These are phyloP conservation scores for Pedicia rivosa DNA, from an alignment of 2,888 invertebrate species.

Conservation along the genomic window DNA sequence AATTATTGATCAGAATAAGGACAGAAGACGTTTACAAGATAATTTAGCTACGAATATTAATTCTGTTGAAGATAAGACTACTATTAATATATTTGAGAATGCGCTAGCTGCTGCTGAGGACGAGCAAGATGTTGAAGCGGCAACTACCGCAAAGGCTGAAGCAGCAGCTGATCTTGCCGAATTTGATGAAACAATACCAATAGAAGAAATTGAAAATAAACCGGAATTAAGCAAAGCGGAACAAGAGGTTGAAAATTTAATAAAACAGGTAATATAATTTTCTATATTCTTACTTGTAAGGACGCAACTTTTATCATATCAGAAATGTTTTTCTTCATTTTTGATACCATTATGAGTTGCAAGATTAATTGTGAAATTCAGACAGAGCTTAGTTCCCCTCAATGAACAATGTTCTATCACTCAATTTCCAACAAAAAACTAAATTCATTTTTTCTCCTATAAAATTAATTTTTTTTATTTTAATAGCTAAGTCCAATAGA, in stretches of 20 bases:
- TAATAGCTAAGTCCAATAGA: slow-evolving; percentile 82
- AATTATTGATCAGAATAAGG: slow-evolving; percentile 34
- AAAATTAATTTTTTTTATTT: slow-evolving; percentile 5
- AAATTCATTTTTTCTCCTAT: too few relatives aligned
- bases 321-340: slow-evolving; percentile 4
- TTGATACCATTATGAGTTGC: too few relatives aligned
- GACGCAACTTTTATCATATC: too few relatives aligned
- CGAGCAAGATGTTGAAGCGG: slow-evolving; percentile 86
- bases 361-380: too few relatives aligned
- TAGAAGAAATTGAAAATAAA: slow-evolving; percentile 45
- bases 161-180: slow-evolving; percentile 80
- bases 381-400: too few relatives aligned
- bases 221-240: slow-evolving; percentile 55
- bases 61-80: slow-evolving; percentile 37
- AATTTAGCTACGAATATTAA: slow-evolving; percentile 9
- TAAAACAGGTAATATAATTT: slow-evolving; percentile 53
- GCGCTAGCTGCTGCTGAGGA: slow-evolving; percentile 89
- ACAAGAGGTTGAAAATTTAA: slow-evolving; percentile 50
- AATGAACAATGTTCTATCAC: too few relatives aligned
- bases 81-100: slow-evolving; percentile 51
- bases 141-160: slow-evolving; percentile 77
- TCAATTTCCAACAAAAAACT: too few relatives aligned
- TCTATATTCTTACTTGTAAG: too few relatives aligned
- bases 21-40: slow-evolving; percentile 21
- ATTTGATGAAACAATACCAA: slow-evolving; percentile 88